These are phyloP conservation scores for Sipunculus nudus DNA, from an alignment of 2,888 invertebrate genomes.

Conservation along the genomic window DNA sequence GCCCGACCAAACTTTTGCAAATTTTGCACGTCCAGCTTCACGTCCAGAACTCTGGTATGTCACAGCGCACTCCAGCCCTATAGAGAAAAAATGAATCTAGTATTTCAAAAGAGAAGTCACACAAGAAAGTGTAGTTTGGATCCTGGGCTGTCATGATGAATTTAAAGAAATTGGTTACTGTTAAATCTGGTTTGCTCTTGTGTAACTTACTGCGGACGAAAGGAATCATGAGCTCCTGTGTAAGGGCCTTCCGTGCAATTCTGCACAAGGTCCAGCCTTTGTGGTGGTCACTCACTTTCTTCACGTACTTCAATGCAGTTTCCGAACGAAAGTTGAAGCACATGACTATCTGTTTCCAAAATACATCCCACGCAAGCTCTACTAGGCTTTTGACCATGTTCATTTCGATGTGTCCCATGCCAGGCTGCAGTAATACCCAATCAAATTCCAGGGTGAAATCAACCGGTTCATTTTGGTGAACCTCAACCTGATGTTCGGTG, in stretches of 20 bases:
- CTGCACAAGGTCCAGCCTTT: neutral
- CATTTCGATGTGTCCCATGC: conserved; percentile 1
- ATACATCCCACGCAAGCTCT: neutral
- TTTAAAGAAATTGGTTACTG: neutral
- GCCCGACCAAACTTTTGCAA: neutral
- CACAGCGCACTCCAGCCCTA: neutral
- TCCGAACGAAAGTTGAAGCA: neutral
- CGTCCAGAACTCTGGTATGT: neutral
- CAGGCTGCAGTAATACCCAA: neutral
- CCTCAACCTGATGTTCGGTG: no score
- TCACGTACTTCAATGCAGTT: neutral
- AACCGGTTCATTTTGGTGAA: neutral
- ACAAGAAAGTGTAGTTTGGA: neutral
- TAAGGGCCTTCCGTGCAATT: neutral
- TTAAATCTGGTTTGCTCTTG: no score
- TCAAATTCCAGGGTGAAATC: conserved; percentile 1
- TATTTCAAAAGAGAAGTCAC: neutral
- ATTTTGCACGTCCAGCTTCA: neutral
- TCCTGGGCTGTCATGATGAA: neutral
- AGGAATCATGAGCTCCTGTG: neutral
- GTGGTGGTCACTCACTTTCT: neutral
- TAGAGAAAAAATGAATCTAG: neutral
- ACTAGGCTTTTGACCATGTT: neutral
- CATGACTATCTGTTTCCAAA: neutral
- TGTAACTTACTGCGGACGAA: no score